A percentile compares a stretch with the other conserved stretches of the same genome.
phyloP scores from a whole-genome alignment of 2,888 invertebrate genomes.

The Pristionchus mayeri region DNA sequence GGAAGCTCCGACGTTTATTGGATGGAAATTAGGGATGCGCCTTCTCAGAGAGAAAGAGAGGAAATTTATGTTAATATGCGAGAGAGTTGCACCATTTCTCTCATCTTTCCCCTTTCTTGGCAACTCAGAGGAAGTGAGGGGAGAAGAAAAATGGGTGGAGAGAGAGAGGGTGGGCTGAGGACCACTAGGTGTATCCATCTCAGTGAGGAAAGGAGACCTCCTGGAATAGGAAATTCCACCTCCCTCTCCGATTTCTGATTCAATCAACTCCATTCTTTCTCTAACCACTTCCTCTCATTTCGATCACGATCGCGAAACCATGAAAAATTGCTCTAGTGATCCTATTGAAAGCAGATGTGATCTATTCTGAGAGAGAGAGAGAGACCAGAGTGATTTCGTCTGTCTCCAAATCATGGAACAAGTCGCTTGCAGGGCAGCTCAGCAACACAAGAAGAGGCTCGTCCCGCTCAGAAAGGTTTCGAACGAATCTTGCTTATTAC shows the following conservation, averaged over 20 bases:
- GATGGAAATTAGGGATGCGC: not conserved
- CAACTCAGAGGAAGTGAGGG: not conserved
- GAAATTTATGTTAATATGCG: not conserved
- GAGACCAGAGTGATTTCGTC: not conserved
- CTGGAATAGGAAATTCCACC: not conserved
- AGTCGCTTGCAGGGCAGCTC: slow-evolving; percentile 67
- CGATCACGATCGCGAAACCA: not conserved
- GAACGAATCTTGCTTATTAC: not conserved
- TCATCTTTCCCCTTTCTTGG: not conserved
- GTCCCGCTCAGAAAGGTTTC: slow-evolving; percentile 69
- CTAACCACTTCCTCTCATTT: slow-evolving; percentile 1
- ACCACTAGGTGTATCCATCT: not conserved
- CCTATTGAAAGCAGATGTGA: slow-evolving; percentile 42
- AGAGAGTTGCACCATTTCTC: not conserved
- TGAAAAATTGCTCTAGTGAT: not conserved
- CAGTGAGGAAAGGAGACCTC: not conserved
- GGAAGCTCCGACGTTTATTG: not conserved
- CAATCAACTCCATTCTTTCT: not conserved
- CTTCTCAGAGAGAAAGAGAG: not conserved
- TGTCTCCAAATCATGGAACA: slow-evolving; percentile 7
- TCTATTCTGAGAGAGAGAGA: slow-evolving; percentile 15
- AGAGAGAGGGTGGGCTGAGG: not conserved
- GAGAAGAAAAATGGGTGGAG: not conserved
- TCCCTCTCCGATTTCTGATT: not conserved
- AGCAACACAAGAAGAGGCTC: slow-evolving; percentile 76